Base-by-base conservation (phyloP, 2,797 vertebrate species). In the Todus mexicanus region DNA sequence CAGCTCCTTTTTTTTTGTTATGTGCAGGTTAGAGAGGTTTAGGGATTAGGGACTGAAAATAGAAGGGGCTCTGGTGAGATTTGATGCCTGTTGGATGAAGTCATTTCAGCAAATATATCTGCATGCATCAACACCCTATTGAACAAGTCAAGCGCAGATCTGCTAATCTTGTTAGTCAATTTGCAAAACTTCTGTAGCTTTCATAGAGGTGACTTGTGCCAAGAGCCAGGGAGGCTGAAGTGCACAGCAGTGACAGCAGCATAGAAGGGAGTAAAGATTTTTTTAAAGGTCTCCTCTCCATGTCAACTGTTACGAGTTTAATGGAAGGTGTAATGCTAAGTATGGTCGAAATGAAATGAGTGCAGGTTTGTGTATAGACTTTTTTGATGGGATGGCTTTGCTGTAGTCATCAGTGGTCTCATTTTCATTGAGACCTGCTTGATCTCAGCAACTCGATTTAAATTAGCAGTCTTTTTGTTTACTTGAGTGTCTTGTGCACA, bases 41-140 rank as follows among this genome's bases (percentile, higher is more conserved):
- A 80, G 63, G 83, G 93, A 93, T 94, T 90, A 87, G 80, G 63
- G 68, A 73, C 87, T 10, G 35, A 88, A 96, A 95, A 90, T 88
- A 95, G 90, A 94, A 81, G 77, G 69, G 57, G 27, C 65, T 95
- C 82, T 11, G 5, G 59, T 1, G 71, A 92, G 83, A 75, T 78
- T 89, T 59, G 77, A 45, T 84, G 75, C 60, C 42, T 90, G 51
- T 54, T 33, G 69, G 78, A 84, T 78, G 82, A 94, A 84, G 91
- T 86, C 25, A 78, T 95, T 91, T 93, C 4, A 1, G 78, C 83
- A 90, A 94, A 93, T 90, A 77, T 76, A 92, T 96, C 94, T 95
- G 93, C 84, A 90, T 95, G 81, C 94, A 94, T 94, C 92, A 94
- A 89, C 92, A 88, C 86, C 74, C 86, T 95, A 87, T 79, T 82